phyloP scores from a whole-genome alignment of 2,888 invertebrate species.

The Pammene aurita region DNA sequence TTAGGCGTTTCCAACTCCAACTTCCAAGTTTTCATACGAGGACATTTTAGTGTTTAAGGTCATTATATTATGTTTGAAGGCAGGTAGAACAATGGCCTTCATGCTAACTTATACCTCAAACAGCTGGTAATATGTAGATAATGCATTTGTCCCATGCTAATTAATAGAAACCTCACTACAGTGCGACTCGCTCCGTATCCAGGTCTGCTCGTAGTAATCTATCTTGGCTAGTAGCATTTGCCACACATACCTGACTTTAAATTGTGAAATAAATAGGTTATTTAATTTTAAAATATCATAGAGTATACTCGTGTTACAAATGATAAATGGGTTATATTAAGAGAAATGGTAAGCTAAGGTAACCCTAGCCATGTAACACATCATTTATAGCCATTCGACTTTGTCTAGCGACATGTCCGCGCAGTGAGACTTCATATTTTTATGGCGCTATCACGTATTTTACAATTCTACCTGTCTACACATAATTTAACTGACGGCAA shows the following conservation, averaged over 20 bases:
- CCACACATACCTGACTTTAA: too few species aligned
- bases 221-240: too few species aligned
- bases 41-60: not conserved
- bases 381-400: constrained; percentile 59
- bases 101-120: too few species aligned
- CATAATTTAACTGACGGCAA: constrained; percentile 68
- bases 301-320: not conserved
- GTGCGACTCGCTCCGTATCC: too few species aligned
- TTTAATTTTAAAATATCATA: not conserved
- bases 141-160: too few species aligned
- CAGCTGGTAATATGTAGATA: too few species aligned
- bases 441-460: constrained; percentile 65
- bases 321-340: constrained; percentile 7
- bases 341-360: constrained; percentile 9
- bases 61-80: not conserved
- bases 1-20: constrained; percentile 29
- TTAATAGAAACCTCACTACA: too few species aligned
- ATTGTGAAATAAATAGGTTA: not conserved
- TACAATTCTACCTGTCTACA: constrained; percentile 67
- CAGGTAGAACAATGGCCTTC: too few species aligned
- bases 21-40: not conserved
- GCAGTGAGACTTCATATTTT: constrained; percentile 74
- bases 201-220: too few species aligned
- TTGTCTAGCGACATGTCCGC: constrained; percentile 70
- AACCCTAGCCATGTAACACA: constrained; percentile 44